Percentiles rank a stretch among this genome's conserved stretches.
Conservation (phyloP, 2,888 invertebrate species). For the Bombyx huttoni region DNA sequence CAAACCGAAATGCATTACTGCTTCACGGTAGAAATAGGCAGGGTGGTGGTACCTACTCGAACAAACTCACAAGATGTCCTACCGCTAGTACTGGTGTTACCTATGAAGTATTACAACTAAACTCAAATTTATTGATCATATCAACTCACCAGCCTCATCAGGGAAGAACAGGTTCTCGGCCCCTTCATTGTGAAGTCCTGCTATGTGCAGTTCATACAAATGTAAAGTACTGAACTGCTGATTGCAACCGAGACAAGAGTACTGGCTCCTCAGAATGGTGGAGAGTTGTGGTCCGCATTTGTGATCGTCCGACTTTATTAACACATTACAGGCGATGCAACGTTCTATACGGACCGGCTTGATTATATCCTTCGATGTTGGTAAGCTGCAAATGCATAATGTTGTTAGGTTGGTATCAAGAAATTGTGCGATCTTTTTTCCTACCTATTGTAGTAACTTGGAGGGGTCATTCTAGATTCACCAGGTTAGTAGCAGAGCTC, state of each 20-base stretch:
- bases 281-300: conserved; percentile 3
- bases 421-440: neutral
- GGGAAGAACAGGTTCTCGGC: conserved; percentile 38
- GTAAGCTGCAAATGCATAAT: conserved; percentile 17
- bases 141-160: neutral
- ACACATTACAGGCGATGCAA: conserved; percentile 19
- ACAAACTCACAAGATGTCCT: too few species aligned
- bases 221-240: conserved; percentile 19
- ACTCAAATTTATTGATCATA: neutral
- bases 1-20: too few species aligned
- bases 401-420: too few species aligned
- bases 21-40: too few species aligned
- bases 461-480: too few species aligned
- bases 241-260: conserved; percentile 29
- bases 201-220: conserved; percentile 33
- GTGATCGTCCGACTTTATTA: conserved; percentile 8
- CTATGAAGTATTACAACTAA: conserved; percentile 8
- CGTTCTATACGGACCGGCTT: conserved; percentile 29
- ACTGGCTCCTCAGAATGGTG: conserved; percentile 1
- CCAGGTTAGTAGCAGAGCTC: too few species aligned
- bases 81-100: too few species aligned
- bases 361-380: conserved; percentile 21
- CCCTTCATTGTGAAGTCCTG: conserved; percentile 22
- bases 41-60: too few species aligned
- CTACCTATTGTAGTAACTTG: too few species aligned